Base-by-base conservation (phyloP, 2,113 vertebrate species). In the Ahaetulla prasina region DNA sequence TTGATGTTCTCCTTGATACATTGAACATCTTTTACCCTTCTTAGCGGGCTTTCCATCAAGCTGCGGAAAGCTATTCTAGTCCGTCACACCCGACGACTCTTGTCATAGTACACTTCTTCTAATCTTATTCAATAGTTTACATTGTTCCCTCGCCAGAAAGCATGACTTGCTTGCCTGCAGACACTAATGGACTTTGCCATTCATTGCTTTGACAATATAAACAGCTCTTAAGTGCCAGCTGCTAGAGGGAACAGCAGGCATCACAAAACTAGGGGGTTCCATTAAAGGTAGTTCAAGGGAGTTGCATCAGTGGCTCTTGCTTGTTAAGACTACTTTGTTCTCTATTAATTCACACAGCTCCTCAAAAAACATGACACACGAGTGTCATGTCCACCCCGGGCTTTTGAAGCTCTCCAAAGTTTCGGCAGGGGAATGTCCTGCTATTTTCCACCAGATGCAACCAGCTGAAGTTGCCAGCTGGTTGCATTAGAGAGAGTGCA, bases 381-480 rank as follows among this genome's bases (percentile, higher is more conserved):
- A 86, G 85, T 90, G 63, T 84, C n/a, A 39, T 54, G 88, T 90
- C 88, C 30, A 49, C 54, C 23, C 88, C 16, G 85, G n/a, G 63
- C 88, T 92, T 92, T 85, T 86, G 91, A 91, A 16, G 18, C 90
- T 90, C 60, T 74, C 52, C 39, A 93, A 80, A 89, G 30, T 87
- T 45, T 85, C 53, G 20, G 54, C 47, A 74, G n/a, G 39, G 90
- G 89, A 92, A 43, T 16, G 60, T 90, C 49, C 90, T 80, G 8
- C 7, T 7, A 39, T 25, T 87, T 89, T 89, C 93, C 53, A 89
- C 91, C 87, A 68, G 27, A 90, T 91, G 35, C 54, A 45, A 85
- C 52, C 50, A 27, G 63, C 92, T 55, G 85, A 45, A 89, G 30
- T 92, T 93, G 50, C 49, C 94, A 93, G 43, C 89, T 91, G 50